Evolutionary conservation across 2,888 invertebrate species (phyloP).

Genomic region (Caenorhabditis panamensis): DNA sequence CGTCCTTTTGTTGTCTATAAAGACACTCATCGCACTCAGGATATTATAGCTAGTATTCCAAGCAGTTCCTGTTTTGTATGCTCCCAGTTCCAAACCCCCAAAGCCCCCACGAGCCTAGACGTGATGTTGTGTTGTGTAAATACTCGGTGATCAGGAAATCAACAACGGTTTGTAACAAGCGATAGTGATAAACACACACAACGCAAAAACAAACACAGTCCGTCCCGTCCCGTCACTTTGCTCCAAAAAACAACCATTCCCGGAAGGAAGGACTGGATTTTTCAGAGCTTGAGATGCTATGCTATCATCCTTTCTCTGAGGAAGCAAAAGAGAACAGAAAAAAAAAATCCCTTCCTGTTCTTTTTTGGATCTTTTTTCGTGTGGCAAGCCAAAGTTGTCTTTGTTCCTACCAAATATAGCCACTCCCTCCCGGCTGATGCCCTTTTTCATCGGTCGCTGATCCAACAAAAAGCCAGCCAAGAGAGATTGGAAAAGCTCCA

Average conservation of each 20-base stretch:
- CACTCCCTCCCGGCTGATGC: not conserved
- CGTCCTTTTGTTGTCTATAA: no score
- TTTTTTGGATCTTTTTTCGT: no score
- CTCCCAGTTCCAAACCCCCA: no score
- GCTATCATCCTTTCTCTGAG: not conserved
- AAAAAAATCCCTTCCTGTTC: not conserved
- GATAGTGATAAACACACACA: slow-evolving; percentile 1
- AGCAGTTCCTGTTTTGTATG: no score
- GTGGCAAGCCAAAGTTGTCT: no score
- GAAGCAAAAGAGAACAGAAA: no score
- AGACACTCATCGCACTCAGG: no score
- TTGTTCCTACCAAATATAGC: slow-evolving; percentile 8
- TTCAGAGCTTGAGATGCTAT: not conserved
- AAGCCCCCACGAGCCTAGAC: not conserved
- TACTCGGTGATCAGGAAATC: slow-evolving; percentile 54
- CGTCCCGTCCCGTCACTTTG: no score
- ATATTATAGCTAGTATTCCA: no score
- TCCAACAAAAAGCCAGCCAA: slow-evolving; percentile 28
- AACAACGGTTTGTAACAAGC: slow-evolving; percentile 40
- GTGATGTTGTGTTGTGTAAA: slow-evolving; percentile 26
- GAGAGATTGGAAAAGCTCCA: slow-evolving; percentile 22
- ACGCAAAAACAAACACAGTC: slow-evolving; percentile 30
- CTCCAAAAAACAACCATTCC: not conserved
- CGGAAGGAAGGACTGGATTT: slow-evolving; percentile 5
- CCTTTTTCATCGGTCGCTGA: slow-evolving; percentile 36